These are phyloP conservation scores for Pinna nobilis DNA, from an alignment of 1,140 invertebrate genomes.

Conservation along the genomic window DNA sequence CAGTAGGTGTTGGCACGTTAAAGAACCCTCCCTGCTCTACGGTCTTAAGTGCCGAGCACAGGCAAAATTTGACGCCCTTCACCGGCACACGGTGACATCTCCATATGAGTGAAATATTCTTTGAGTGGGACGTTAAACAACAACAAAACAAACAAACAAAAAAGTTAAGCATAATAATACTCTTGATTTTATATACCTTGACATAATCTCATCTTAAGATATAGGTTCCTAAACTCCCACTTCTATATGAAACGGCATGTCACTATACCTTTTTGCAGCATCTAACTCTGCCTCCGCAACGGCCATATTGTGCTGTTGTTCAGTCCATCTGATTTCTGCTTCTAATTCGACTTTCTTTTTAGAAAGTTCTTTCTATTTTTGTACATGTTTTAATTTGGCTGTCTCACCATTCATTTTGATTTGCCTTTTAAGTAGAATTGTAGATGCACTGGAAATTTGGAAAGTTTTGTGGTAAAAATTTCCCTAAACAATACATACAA, in stretches of 20 bases:
- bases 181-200: background rate
- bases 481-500: too few species aligned
- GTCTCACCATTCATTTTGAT: background rate
- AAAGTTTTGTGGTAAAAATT: background rate
- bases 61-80: too few species aligned
- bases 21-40: too few species aligned
- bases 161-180: too few species aligned
- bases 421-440: background rate
- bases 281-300: conserved; percentile 8
- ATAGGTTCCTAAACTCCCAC: background rate
- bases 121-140: too few species aligned
- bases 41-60: too few species aligned
- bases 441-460: background rate
- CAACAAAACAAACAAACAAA: too few species aligned
- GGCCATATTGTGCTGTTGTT: conserved; percentile 13
- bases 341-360: conserved; percentile 8
- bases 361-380: background rate
- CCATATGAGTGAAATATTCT: too few species aligned
- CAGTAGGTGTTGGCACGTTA: too few species aligned
- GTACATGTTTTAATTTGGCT: background rate
- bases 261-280: background rate
- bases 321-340: background rate
- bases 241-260: background rate
- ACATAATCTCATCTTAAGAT: background rate
- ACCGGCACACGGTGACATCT: too few species aligned